Conservation (phyloP, 2,797 vertebrate genomes). For the Sebastes alutus region DNA sequence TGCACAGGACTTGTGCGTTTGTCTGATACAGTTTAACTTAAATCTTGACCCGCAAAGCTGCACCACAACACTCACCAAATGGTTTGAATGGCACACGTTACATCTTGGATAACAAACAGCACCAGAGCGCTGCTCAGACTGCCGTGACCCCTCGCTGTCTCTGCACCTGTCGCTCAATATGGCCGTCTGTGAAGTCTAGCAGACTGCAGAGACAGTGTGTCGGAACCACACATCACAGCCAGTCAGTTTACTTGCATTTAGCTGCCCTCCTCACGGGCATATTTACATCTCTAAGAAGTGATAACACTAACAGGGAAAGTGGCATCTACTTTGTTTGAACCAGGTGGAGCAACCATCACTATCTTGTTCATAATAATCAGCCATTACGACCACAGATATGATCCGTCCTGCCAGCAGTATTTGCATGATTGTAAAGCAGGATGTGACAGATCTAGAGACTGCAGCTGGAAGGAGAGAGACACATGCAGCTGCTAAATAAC, state of each 20-base stretch:
- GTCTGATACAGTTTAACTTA: not conserved
- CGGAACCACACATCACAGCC: not conserved
- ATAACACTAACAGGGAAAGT: not conserved
- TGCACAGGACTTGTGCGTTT: not conserved
- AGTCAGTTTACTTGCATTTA: not conserved
- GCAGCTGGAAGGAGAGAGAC: too few species aligned
- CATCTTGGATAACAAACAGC: conserved; percentile 10
- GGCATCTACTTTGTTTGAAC: not conserved
- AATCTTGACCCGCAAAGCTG: not conserved
- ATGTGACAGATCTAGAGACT: not conserved
- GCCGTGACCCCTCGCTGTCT: conserved; percentile 54
- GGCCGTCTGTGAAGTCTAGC: conserved; percentile 38
- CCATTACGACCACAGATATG: not conserved
- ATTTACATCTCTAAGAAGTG: not conserved
- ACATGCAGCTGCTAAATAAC: not conserved
- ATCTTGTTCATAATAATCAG: not conserved
- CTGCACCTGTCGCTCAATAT: conserved; percentile 68
- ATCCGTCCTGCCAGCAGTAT: conserved; percentile 5
- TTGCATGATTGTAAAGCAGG: conserved; percentile 54
- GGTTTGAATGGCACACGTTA: not conserved
- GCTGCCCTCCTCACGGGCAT: not conserved
- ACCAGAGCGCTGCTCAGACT: conserved; percentile 8
- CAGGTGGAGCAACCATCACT: not conserved
- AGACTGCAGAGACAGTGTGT: not conserved
- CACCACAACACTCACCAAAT: not conserved